A percentile compares a stretch with the other conserved stretches of the same genome.
Conservation (phyloP, 2,888 invertebrate genomes). For the Cerastis rubricosa region DNA sequence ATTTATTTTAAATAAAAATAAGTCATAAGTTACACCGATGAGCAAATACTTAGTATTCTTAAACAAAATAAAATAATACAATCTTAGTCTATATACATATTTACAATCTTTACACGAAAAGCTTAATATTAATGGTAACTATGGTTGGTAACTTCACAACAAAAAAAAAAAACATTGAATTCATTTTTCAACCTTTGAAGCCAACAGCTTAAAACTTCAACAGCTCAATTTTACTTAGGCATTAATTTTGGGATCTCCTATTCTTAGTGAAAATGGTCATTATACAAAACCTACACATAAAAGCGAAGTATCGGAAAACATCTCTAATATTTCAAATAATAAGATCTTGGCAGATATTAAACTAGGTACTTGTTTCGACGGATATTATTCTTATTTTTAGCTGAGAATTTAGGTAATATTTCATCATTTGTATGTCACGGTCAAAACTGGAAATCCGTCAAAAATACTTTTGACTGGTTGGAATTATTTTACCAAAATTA, state of each 20-base stretch:
- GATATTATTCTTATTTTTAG: neutral
- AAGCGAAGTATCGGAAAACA: neutral
- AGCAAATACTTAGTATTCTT: conserved; percentile 59
- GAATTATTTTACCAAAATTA: neutral
- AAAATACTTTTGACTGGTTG: neutral
- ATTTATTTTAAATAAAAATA: conserved; percentile 54
- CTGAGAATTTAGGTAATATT: neutral
- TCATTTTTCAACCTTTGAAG: neutral
- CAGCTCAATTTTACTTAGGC: neutral
- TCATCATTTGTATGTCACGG: neutral
- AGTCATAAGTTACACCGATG: conserved; percentile 60
- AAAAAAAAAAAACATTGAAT: conserved; percentile 4
- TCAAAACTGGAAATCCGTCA: neutral
- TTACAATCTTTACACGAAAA: conserved; percentile 52
- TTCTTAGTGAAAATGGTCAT: neutral
- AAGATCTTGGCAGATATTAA: neutral
- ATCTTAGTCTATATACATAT: conserved; percentile 45
- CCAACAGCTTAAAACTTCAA: neutral
- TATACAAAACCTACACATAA: neutral
- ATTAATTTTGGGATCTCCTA: neutral
- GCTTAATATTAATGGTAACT: conserved; percentile 70
- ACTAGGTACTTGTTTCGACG: neutral
- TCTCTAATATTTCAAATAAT: neutral
- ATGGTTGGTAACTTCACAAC: conserved; percentile 51
- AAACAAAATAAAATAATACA: conserved; percentile 21